Evolutionary conservation across 2,888 invertebrate genomes (phyloP), one percentile per base, ranked within the genome.

Genomic region (Ptilodon capucinus): DNA sequence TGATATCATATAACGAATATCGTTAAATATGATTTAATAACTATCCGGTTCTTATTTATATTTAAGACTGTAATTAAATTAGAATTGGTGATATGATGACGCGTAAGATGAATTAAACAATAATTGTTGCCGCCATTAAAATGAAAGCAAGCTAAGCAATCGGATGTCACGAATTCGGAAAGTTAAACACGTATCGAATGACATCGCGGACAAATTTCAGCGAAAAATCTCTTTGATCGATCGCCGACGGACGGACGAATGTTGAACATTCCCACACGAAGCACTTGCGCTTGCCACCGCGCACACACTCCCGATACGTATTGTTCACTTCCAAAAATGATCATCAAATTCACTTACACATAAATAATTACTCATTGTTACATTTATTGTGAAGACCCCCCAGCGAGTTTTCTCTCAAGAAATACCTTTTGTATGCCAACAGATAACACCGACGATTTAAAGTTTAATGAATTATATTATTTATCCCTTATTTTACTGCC

Each of bases 201-300:
- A 74, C 84, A 76, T 67, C 72, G 74, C 71, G 57, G 59, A 62
- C 66, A 61, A 60, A 67, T 72, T 89, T 86, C 89, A 84, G 77
- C 78, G 87, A 86, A 87, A 76, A 67, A 74, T 74, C 74, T 70
- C 71, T 87, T 90, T 89, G 87, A 86, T 68, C 64, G 66, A 59
- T 64, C 55, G 80, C 89, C 89, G 89, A 70, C 86, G 74, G 89
- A 70, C 86, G 74, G 75, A 51, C 63, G 59, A 70, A 63, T 87
- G 89, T 89, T 88, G 78, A 71, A 77, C 86, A 90, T 90, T 87
- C 86, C 75, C 83, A 85, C 90, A 90, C 90, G 90, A 79, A 71
- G 73, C 61, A 63, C 63, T n/a, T n/a, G n/a, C n/a, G n/a, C n/a
- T n/a, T 65, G 61, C 68, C 64, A n/a, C 21, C 6, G 39, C 19